A percentile compares a stretch with the other conserved stretches of the same genome.
These are phyloP conservation scores for Lithophane socia DNA, from an alignment of 2,888 invertebrate genomes.

Conservation along the genomic window DNA sequence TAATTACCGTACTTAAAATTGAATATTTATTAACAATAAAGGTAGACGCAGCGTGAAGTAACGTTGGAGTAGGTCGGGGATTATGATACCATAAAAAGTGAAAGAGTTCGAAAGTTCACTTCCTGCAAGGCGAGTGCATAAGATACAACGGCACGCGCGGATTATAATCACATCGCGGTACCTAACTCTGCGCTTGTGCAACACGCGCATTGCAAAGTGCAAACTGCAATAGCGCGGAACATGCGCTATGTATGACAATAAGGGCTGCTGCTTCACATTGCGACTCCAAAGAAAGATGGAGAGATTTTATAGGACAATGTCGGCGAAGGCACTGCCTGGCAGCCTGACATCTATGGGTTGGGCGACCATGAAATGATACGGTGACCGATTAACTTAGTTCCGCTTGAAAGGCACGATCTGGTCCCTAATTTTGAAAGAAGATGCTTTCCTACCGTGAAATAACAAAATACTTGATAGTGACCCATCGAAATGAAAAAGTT, in stretches of 20 bases:
- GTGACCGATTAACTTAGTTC: slow-evolving; percentile 56
- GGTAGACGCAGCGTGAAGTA: slow-evolving; percentile 25
- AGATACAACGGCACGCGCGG: slow-evolving; percentile 85
- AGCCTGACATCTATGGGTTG: slow-evolving; percentile 8
- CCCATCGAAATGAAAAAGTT: slow-evolving; percentile 42
- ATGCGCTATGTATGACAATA: slow-evolving; percentile 79
- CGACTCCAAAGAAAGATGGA: slow-evolving; percentile 7
- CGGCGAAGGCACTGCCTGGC: slow-evolving; percentile 14
- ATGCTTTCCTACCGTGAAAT: slow-evolving; percentile 68
- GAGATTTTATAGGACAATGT: background rate
- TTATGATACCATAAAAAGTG: slow-evolving; percentile 75
- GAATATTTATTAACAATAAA: slow-evolving; percentile 43
- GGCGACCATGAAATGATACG: slow-evolving; percentile 37
- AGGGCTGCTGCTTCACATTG: slow-evolving; percentile 39
- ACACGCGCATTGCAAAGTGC: slow-evolving; percentile 80
- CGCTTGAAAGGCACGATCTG: slow-evolving; percentile 60
- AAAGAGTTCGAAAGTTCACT: slow-evolving; percentile 84
- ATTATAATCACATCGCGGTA: slow-evolving; percentile 84
- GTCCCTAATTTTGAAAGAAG: slow-evolving; percentile 47
- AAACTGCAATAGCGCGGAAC: slow-evolving; percentile 85
- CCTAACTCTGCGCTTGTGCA: slow-evolving; percentile 85
- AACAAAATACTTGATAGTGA: slow-evolving; percentile 60
- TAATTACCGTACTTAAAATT: slow-evolving; percentile 9
- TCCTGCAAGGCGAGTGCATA: slow-evolving; percentile 79
- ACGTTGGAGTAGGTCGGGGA: slow-evolving; percentile 59